Percentiles rank a stretch among this genome's conserved stretches.
Evolutionary conservation across 2,113 vertebrate species (phyloP).

Genomic region (Camelus bactrianus): DNA sequence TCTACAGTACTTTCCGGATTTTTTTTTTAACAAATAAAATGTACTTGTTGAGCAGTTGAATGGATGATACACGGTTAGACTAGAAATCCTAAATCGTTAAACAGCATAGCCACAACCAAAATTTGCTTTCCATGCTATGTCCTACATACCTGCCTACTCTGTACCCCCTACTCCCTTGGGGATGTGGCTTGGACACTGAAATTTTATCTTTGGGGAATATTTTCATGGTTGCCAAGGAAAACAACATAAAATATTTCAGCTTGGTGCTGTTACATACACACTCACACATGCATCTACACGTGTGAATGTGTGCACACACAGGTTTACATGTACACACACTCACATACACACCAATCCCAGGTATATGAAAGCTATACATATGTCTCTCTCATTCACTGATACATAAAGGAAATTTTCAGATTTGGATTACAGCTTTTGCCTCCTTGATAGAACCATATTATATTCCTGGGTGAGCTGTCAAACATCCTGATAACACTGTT

Average conservation of each 20-base stretch:
- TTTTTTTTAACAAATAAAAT: slow-evolving; percentile 22
- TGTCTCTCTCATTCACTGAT: background rate
- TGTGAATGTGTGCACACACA: background rate
- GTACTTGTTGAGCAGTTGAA: background rate
- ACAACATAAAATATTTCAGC: background rate
- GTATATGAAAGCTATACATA: background rate
- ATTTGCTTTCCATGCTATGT: background rate
- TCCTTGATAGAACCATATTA: slow-evolving; percentile 51
- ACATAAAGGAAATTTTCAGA: slow-evolving; percentile 1
- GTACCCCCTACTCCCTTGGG: background rate
- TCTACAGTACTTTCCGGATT: background rate
- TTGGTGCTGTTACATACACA: background rate
- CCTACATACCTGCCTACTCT: background rate
- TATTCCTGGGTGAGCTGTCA: slow-evolving; percentile 80
- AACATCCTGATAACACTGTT: slow-evolving; percentile 78
- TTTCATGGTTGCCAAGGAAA: slow-evolving; percentile 21
- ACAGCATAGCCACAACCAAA: background rate
- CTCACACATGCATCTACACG: background rate
- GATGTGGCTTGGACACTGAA: background rate
- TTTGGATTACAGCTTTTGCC: slow-evolving; percentile 63
- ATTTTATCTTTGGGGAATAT: slow-evolving; percentile 21
- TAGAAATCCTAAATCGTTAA: background rate
- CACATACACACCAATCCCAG: background rate
- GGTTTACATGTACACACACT: no score
- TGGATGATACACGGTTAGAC: background rate